These are phyloP conservation scores for Junonia oenone DNA, from an alignment of 2,888 invertebrate genomes.

Conservation along the genomic window DNA sequence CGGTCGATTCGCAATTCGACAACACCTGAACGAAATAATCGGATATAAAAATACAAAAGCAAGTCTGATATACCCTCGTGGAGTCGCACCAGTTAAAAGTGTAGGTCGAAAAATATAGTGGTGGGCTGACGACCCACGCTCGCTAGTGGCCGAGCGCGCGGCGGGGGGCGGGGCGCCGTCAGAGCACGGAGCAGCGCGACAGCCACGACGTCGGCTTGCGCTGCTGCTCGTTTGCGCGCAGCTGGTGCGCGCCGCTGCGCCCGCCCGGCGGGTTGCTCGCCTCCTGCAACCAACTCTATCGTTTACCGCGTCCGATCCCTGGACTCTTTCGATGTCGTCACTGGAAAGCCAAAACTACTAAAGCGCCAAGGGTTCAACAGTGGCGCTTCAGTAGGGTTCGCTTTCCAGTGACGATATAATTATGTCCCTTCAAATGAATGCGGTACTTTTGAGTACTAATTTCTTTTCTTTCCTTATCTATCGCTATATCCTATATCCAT, in stretches of 20 bases:
- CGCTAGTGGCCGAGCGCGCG: slow-evolving; percentile 31
- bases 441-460: no score
- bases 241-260: slow-evolving; percentile 86
- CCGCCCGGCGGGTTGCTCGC: slow-evolving; percentile 90
- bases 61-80: slow-evolving; percentile 55
- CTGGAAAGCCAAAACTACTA: no score
- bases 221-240: slow-evolving; percentile 87
- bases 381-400: no score
- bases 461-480: no score
- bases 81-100: slow-evolving; percentile 60
- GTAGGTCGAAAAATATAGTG: slow-evolving; percentile 70
- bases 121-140: slow-evolving; percentile 43
- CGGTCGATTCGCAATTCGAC: slow-evolving; percentile 24
- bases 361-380: no score
- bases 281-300: slow-evolving; percentile 80
- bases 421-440: no score
- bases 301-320: no score
- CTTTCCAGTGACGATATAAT: no score
- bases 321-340: no score
- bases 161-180: slow-evolving; percentile 74
- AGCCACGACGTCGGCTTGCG: slow-evolving; percentile 92
- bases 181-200: slow-evolving; percentile 92
- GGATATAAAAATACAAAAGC: slow-evolving; percentile 79
- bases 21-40: slow-evolving; percentile 42
- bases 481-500: no score